Conservation (phyloP, 2,113 vertebrate species). For the Chroicocephalus ridibundus region DNA sequence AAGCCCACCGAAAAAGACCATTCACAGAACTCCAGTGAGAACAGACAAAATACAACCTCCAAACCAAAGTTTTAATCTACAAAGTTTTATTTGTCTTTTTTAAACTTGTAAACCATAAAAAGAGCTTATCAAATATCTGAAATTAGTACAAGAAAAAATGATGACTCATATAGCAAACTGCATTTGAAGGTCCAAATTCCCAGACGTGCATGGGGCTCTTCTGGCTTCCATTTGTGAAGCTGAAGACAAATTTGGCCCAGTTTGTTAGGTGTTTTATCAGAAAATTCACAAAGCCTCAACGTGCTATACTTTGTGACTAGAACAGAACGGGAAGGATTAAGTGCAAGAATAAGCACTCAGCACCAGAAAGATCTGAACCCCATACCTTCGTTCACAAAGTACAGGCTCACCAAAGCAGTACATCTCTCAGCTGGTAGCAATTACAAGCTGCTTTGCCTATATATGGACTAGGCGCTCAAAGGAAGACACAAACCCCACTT, state of each 20-base stretch:
- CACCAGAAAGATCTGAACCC: conserved; percentile 10
- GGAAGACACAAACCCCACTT: neutral
- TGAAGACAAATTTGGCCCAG: conserved; percentile 30
- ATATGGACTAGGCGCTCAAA: neutral
- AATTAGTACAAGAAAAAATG: conserved; percentile 60
- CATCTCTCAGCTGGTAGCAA: neutral
- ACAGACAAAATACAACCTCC: conserved; percentile 52
- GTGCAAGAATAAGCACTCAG: neutral
- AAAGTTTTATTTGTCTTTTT: conserved; percentile 68
- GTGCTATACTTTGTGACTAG: neutral
- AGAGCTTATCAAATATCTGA: conserved; percentile 64
- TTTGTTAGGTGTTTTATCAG: neutral
- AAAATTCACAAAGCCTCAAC: neutral
- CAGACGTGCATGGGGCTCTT: conserved; percentile 2
- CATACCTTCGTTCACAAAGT: neutral
- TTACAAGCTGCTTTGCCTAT: neutral
- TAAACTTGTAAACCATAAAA: conserved; percentile 64
- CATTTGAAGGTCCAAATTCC: conserved; percentile 44
- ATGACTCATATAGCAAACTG: conserved; percentile 31
- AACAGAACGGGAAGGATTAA: neutral
- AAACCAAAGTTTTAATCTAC: conserved; percentile 44
- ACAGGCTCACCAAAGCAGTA: neutral
- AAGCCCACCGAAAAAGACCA: conserved; percentile 18
- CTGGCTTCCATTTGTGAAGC: conserved; percentile 14
- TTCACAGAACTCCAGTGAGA: conserved; percentile 9